These are phyloP conservation scores for Caenorhabditis sp. DNA, from an alignment of 2,888 invertebrate genomes.

Conservation along the genomic window DNA sequence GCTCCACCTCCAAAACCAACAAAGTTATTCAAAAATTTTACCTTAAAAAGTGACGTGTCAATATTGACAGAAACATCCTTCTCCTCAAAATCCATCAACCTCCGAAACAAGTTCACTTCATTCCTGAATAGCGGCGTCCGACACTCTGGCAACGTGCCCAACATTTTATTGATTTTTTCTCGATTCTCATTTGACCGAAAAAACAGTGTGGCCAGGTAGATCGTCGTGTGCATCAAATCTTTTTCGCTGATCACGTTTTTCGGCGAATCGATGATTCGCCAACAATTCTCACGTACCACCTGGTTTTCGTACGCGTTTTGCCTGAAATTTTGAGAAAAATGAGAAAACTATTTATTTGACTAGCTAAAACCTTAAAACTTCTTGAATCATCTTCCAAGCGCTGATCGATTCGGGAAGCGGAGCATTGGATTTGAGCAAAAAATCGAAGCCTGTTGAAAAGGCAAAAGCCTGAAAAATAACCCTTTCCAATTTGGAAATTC, in stretches of 20 bases:
- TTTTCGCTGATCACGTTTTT: neutral
- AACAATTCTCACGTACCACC: neutral
- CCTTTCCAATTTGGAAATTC: no score
- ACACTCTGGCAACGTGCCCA: neutral
- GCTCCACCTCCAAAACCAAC: no score
- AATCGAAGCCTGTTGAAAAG: neutral
- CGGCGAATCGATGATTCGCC: neutral
- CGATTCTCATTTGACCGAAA: neutral
- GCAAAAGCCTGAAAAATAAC: neutral
- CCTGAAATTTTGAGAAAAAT: neutral
- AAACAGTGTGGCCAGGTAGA: neutral
- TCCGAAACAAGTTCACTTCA: neutral
- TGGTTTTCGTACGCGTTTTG: neutral
- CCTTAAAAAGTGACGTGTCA: neutral
- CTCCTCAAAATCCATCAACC: neutral
- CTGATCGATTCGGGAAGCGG: neutral
- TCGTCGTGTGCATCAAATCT: neutral
- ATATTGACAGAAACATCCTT: neutral
- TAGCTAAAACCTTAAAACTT: conserved; percentile 35
- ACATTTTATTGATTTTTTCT: neutral
- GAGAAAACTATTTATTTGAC: neutral
- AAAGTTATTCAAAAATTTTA: neutral
- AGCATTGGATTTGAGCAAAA: neutral
- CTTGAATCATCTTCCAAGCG: neutral
- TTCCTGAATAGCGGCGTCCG: neutral